Conservation (phyloP, 64 coral and sea anemone species). For the Montipora capricornis region DNA sequence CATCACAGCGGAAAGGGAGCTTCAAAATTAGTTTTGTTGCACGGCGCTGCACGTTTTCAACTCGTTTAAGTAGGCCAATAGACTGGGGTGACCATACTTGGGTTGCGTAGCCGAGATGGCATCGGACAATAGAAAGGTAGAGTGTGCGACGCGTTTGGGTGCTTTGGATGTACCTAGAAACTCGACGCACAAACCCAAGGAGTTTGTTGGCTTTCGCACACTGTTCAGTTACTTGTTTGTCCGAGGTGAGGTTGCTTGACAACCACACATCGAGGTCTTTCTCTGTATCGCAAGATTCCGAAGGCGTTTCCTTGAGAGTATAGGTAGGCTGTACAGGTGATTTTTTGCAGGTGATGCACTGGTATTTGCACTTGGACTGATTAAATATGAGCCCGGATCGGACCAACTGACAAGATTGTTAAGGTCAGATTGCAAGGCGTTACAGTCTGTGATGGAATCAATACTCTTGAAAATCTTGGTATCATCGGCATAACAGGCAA, state of each 20-base stretch:
- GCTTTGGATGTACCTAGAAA: conserved; percentile 40
- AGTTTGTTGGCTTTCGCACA: conserved; percentile 50
- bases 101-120: conserved; percentile 31
- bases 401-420: too few species aligned
- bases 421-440: too few species aligned
- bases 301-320: conserved; percentile 8
- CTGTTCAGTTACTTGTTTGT: conserved; percentile 28
- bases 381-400: neutral
- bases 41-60: conserved; percentile 44
- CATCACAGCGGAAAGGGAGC: conserved; percentile 50
- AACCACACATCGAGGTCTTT: conserved; percentile 40
- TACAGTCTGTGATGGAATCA: too few species aligned
- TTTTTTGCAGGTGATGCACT: neutral
- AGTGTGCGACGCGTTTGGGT: conserved; percentile 26
- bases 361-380: neutral
- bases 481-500: too few species aligned
- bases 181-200: conserved; percentile 42
- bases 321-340: conserved; percentile 17
- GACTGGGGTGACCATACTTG: conserved; percentile 74
- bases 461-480: too few species aligned
- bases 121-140: conserved; percentile 38
- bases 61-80: conserved; percentile 31
- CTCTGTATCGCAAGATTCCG: conserved; percentile 40
- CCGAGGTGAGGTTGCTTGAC: conserved; percentile 29
- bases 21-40: conserved; percentile 46